These are phyloP conservation scores for Pelodytes ibericus DNA, from an alignment of 2,797 vertebrate species.

Conservation along the genomic window DNA sequence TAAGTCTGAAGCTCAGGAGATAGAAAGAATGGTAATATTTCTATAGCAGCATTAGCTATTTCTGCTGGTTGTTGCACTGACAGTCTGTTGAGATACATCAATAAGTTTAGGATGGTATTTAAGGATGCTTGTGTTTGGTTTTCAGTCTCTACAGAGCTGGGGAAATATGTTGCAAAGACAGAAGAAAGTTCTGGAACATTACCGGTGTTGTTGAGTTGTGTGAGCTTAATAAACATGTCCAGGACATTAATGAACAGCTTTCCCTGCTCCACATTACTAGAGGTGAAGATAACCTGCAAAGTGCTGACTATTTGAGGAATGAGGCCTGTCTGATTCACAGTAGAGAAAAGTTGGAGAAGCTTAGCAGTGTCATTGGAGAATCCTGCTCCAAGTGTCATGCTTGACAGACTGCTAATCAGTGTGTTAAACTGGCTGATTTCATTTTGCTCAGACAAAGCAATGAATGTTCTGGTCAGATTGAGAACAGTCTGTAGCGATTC, in stretches of 20 bases:
- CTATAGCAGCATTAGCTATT: background rate
- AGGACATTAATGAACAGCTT: slow-evolving; percentile 15
- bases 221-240: slow-evolving; percentile 20
- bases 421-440: slow-evolving; percentile 1
- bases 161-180: slow-evolving; percentile 26
- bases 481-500: background rate
- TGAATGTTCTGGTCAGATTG: background rate
- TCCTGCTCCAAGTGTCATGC: background rate
- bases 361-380: slow-evolving; percentile 14
- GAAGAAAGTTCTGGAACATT: slow-evolving; percentile 30
- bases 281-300: background rate
- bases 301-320: slow-evolving; percentile 5
- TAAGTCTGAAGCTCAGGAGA: slow-evolving; percentile 1
- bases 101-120: slow-evolving; percentile 9
- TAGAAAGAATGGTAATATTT: slow-evolving; percentile 27
- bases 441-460: background rate
- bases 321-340: slow-evolving; percentile 16
- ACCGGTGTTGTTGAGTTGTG: slow-evolving; percentile 11
- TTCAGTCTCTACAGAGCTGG: background rate
- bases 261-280: slow-evolving; percentile 4
- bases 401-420: slow-evolving; percentile 9
- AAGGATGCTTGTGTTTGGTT: slow-evolving; percentile 8
- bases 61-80: slow-evolving; percentile 1
- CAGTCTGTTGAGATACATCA: slow-evolving; percentile 18
- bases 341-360: background rate